Base-by-base conservation (phyloP, 2,113 vertebrate species). In the Eulemur macaco region DNA sequence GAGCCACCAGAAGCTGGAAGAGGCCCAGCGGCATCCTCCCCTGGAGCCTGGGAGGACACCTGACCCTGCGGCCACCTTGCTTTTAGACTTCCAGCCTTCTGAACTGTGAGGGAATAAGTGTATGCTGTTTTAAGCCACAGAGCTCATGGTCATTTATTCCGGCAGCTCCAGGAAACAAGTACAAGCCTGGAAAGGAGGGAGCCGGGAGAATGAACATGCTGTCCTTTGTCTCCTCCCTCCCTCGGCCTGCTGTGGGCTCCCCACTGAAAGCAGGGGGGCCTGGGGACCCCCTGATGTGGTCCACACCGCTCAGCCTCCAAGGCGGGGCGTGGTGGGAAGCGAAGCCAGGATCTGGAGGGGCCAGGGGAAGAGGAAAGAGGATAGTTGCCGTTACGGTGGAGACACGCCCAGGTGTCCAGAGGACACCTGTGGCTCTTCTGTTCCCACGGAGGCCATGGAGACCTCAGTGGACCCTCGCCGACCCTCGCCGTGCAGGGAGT, bases 21-120 rank as follows among this genome's bases (percentile, higher is more conserved):
- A 29, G n/a, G 66, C 27, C 0, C 1, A 10, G 86, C 7, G 4
- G 13, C 18, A 20, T 2, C 1, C 17, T n/a, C 77, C 58, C 23
- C 31, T 18, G 42, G 54, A 74, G 14, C 20, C 77, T 54, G 27
- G 4, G 76, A 5, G 29, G 12, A 58, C 14, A 63, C 3, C 3
- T 5, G 37, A 15, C 91, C 60, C 63, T 39, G 42, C 37, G 0
- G 1, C 17, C 5, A 6, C 34, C 25, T 45, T 47, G 47, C 54
- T 39, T 66, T 86, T 9, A 3, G 71, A 29, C 15, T n/a, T 3
- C 8, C 9, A 17, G 23, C 31, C 39, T 14, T 14, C 39, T 12
- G 23, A 42, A 25, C 20, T 29, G 47, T 15, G 27, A 17, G 11
- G 37, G 52, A 83, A 47, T 12, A 50, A n/a, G 8, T 4, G 13